Conservation (phyloP, 2,797 vertebrate species). For the Propithecus perrieri region DNA sequence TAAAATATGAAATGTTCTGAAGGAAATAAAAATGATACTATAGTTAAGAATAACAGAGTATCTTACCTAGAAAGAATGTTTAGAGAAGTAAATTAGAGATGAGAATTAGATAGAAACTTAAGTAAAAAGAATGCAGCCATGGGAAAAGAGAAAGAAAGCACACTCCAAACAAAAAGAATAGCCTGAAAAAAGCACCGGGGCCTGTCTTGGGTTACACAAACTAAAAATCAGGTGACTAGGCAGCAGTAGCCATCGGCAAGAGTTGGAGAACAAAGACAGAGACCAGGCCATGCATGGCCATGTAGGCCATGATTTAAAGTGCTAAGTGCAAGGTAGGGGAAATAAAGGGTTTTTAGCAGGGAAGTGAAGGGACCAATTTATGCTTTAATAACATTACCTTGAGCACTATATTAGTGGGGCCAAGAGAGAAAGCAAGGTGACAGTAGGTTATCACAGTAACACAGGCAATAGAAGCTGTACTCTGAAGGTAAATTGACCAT, state of each 20-base stretch:
- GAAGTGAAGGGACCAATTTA: not conserved
- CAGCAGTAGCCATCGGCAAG: not conserved
- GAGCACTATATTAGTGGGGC: not conserved
- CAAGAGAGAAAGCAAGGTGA: not conserved
- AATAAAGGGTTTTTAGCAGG: not conserved
- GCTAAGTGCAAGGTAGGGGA: not conserved
- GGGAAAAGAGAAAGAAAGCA: not conserved
- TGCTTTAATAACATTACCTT: not conserved
- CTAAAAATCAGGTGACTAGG: no score
- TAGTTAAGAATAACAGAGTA: not conserved
- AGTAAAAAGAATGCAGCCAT: not conserved
- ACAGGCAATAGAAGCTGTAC: not conserved
- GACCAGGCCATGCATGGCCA: fast-evolving
- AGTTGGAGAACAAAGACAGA: no score
- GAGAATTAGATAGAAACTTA: not conserved
- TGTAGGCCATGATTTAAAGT: fast-evolving
- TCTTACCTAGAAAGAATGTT: not conserved
- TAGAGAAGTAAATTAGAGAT: not conserved
- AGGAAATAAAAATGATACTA: not conserved
- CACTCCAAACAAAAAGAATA: not conserved
- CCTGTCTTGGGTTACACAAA: not conserved
- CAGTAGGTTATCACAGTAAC: fast-evolving
- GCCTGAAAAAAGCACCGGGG: not conserved
- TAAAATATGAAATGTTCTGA: not conserved
- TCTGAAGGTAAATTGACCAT: not conserved